Evolutionary conservation across 1,140 invertebrate species (phyloP), one percentile per base, ranked within the genome.

Genomic region (Drosophila nannoptera): DNA sequence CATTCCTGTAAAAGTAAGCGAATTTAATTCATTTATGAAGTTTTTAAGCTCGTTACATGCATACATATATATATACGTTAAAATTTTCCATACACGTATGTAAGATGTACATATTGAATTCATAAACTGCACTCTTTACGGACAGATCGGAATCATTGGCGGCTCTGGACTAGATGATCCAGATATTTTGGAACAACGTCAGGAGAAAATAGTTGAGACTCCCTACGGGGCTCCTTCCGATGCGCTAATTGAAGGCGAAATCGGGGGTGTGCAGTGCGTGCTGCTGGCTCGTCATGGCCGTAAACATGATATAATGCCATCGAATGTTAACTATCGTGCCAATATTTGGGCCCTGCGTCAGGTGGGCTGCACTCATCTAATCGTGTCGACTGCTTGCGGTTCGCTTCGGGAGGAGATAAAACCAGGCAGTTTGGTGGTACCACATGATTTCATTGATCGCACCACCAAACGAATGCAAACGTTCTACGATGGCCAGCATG

Each of bases 381-480:
- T 99, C 56, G 97, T 95, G 4, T 92, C 88, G 6, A 89, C 88
- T 0, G 88, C 88, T 5, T 88, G 87, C 33, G 99, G 99, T 0
- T 99, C 98, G 0, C 91, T 99, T 22, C 92, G 93, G 46, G 96
- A 99, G 90, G 90, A 96, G 9, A 96, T 98, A 58, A 89, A 91
- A 46, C 98, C 96, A 2, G 98, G 98, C 2, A 93, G 97, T 82
- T 91, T 99, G 49, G 95, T 99, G 8, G 90, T 99, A 50, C 90
- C 97, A 3, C 96, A 99, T 88, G 96, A 96, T 82, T 99, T 99
- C 77, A 97, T 99, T 86, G 98, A 99, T 90, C 94, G 94, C 70
- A 95, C 94, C 4, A 92, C 91, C 60, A 91, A 93, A 82, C 92
- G 98, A 46, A 90, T 91, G 12, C 93, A 94, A 78, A 99, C 97